phyloP scores from a whole-genome alignment of 2,888 invertebrate genomes.

The Himalopsyche japonica region DNA sequence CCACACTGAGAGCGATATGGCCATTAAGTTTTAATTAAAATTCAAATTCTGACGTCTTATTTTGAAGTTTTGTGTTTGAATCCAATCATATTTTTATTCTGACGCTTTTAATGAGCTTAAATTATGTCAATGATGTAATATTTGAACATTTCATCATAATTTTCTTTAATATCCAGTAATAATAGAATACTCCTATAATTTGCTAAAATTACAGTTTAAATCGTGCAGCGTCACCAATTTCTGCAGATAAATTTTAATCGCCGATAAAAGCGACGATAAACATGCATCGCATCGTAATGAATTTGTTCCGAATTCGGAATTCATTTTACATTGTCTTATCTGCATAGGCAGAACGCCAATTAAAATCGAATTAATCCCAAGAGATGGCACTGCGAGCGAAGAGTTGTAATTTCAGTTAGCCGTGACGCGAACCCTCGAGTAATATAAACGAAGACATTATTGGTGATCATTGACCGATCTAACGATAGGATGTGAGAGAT shows the following conservation, averaged over 20 bases:
- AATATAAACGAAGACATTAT: neutral
- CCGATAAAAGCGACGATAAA: neutral
- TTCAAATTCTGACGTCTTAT: too few species aligned
- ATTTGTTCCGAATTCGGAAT: neutral
- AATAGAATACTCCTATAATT: too few species aligned
- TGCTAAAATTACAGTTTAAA: too few species aligned
- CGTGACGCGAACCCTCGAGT: neutral
- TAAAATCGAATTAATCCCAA: conserved; percentile 12
- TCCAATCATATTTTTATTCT: too few species aligned
- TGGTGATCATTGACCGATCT: neutral
- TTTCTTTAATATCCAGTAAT: too few species aligned
- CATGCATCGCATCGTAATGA: neutral
- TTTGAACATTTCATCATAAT: too few species aligned
- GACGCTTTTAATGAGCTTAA: too few species aligned
- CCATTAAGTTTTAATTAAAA: too few species aligned
- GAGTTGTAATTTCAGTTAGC: neutral
- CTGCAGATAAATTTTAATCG: neutral
- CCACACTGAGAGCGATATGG: too few species aligned
- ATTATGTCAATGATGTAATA: too few species aligned
- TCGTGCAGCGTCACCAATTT: too few species aligned
- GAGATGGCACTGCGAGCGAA: neutral
- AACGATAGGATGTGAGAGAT: neutral
- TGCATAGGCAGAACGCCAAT: neutral
- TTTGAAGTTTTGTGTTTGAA: too few species aligned
- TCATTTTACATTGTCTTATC: neutral